These are phyloP conservation scores for Pteronotus mesoamericanus DNA, from an alignment of 2,797 vertebrate genomes.

Conservation along the genomic window DNA sequence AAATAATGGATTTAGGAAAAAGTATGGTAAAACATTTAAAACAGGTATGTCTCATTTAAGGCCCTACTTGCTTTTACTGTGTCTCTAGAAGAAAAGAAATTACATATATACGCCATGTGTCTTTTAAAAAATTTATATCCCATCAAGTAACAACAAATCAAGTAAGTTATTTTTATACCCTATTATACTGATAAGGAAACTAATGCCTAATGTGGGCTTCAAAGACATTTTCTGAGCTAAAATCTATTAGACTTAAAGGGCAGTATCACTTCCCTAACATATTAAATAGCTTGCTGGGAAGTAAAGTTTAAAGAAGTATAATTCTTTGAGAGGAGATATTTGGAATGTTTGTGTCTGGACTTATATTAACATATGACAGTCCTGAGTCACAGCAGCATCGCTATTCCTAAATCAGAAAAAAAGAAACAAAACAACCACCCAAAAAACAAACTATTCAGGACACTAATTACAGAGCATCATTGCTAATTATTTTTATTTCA, in stretches of 20 bases:
- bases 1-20: not conserved
- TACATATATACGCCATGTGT: rapidly evolving
- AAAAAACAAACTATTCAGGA: not conserved
- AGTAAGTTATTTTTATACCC: not conserved
- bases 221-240: not conserved
- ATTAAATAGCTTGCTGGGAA: not conserved
- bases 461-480: not conserved
- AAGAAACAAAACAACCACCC: no score
- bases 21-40: not conserved
- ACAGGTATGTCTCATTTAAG: not conserved
- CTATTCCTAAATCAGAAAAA: not conserved
- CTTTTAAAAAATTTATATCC: not conserved
- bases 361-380: not conserved
- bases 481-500: not conserved
- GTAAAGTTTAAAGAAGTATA: not conserved
- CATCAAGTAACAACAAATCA: not conserved
- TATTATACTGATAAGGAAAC: not conserved
- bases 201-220: not conserved
- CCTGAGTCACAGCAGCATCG: not conserved
- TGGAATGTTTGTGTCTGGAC: not conserved
- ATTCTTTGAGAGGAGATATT: not conserved
- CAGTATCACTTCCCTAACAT: not conserved
- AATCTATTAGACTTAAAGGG: not conserved
- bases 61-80: not conserved
- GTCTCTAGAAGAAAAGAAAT: not conserved